phyloP scores from a whole-genome alignment of 2,888 invertebrate species.

The Erebia epiphron region DNA sequence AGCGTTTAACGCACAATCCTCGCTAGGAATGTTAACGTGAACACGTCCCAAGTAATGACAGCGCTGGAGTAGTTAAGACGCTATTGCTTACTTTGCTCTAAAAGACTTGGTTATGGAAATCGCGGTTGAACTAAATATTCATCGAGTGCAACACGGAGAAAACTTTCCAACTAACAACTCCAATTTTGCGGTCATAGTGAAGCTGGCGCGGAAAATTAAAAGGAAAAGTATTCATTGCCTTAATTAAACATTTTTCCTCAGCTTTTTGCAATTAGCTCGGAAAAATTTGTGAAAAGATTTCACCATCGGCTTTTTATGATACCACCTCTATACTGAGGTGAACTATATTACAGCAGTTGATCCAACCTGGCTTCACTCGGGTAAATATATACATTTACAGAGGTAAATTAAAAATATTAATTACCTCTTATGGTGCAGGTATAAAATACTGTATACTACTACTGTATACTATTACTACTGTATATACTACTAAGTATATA shows the following conservation, averaged over 20 bases:
- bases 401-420: no score
- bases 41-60: slow-evolving; percentile 18
- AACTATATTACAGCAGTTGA: not conserved
- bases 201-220: slow-evolving; percentile 15
- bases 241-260: slow-evolving; percentile 23
- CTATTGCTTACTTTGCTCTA: slow-evolving; percentile 19
- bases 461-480: no score
- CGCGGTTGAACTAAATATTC: slow-evolving; percentile 22
- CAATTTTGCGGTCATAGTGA: slow-evolving; percentile 26
- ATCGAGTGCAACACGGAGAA: slow-evolving; percentile 22
- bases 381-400: no score
- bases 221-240: slow-evolving; percentile 21
- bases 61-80: slow-evolving; percentile 13
- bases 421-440: no score
- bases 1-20: no score
- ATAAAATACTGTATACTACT: no score
- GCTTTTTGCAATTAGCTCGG: slow-evolving; percentile 22
- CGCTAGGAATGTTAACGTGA: not conserved
- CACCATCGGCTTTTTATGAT: slow-evolving; percentile 19
- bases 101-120: slow-evolving; percentile 27
- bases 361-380: no score
- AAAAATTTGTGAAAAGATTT: slow-evolving; percentile 9
- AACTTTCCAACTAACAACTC: slow-evolving; percentile 25
- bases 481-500: no score
- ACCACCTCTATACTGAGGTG: slow-evolving; percentile 5